Base-by-base conservation (phyloP, 2,797 vertebrate genomes). In the Hoplostethus atlanticus region DNA sequence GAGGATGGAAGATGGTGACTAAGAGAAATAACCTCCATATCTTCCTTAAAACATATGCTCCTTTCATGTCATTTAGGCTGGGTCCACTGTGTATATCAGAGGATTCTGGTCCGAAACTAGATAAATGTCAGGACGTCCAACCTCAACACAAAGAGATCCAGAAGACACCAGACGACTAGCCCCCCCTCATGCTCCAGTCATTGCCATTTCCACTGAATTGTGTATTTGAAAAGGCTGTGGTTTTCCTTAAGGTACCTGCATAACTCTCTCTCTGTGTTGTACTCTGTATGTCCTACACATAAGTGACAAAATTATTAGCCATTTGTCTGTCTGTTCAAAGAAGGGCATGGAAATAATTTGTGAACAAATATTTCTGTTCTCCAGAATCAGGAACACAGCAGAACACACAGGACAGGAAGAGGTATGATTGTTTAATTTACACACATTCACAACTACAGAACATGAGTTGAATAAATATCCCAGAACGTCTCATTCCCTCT, bases 401-500 rank as follows among this genome's bases (percentile, higher is more conserved):
- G 5, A 47, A 76, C 25, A 77, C 50, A 73, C 10, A 34, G 1
- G 13, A 76, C 68, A 85, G 55, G 86, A 78, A 87, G 83, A 79
- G 42, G 34, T 51, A 50, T n/a, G 30, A 64, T 38, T 53, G 55
- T 91, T 93, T 88, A 83, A 85, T 91, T 84, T 83, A 61, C 16
- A 87, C 80, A 89, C 64, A 84, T 84, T 70, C 85, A 85, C 58
- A 86, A 47, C 54, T 81, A 79, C 76, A 85, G 53, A 66, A 78
- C 69, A 78, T 76, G 8, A 78, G 53, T 59, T 61, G 38, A 73
- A 90, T 87, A 90, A 90, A 92, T 88, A 90, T 17, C 51, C 25
- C 55, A 65, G 48, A 34, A 51, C 2, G 2, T 73, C 30, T 65
- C 51, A 52, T 46, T 68, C 21, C 28, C 30, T 54, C 25, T 21